Percentiles rank a stretch among this genome's conserved stretches.
Conservation (phyloP, 2,797 vertebrate genomes). For the Valencia hispanica region DNA sequence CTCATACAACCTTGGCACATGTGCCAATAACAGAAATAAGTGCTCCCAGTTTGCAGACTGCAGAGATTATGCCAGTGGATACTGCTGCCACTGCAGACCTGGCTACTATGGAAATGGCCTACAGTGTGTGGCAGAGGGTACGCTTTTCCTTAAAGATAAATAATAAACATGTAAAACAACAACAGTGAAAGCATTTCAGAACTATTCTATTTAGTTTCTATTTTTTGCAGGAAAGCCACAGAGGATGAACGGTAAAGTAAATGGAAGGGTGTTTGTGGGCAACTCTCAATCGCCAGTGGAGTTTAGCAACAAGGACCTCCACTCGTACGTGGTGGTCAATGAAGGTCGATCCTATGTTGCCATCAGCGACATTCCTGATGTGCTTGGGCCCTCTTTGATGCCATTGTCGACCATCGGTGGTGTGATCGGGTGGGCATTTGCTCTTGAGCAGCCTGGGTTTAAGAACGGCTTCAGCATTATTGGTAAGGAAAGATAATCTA, state of each 20-base stretch:
- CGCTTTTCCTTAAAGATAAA: background rate
- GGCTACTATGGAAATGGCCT: constrained; percentile 95
- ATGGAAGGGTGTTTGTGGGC: constrained; percentile 88
- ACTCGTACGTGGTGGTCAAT: constrained; percentile 95
- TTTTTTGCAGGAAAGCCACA: constrained; percentile 88
- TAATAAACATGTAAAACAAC: too few relatives aligned
- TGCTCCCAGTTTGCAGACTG: constrained; percentile 92
- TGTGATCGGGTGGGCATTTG: constrained; percentile 97
- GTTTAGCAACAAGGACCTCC: constrained; percentile 90
- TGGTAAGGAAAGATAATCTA: constrained; percentile 77
- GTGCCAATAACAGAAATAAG: constrained; percentile 86
- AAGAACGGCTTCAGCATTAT: constrained; percentile 94
- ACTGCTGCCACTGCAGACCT: constrained; percentile 90
- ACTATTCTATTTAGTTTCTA: background rate
- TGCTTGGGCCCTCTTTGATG: constrained; percentile 87
- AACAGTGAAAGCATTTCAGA: background rate
- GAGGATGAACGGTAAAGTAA: constrained; percentile 93
- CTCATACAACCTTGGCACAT: constrained; percentile 88
- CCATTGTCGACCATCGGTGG: constrained; percentile 89
- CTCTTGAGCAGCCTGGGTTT: constrained; percentile 91
- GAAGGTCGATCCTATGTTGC: constrained; percentile 95
- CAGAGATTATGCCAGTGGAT: constrained; percentile 87
- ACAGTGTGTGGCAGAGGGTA: constrained; percentile 95
- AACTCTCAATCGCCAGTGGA: constrained; percentile 76
- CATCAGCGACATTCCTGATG: constrained; percentile 88